phyloP scores from a whole-genome alignment of 2,113 vertebrate species.

The Nipponia nippon region DNA sequence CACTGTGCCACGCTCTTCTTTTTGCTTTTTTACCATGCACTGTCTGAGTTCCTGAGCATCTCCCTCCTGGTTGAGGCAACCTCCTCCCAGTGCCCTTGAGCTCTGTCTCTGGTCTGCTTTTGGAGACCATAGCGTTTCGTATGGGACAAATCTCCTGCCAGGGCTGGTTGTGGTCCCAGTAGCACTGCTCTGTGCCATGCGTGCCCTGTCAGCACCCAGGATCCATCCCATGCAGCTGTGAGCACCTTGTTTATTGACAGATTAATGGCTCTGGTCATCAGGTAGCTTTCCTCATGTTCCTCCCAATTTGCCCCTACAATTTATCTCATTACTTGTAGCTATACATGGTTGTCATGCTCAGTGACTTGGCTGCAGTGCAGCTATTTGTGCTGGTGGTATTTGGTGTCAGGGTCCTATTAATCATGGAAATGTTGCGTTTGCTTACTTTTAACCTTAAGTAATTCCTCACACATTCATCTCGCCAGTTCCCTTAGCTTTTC shows the following conservation, averaged over 20 bases:
- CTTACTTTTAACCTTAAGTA: background rate
- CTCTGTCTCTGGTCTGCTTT: background rate
- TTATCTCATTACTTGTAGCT: background rate
- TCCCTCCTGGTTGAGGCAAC: background rate
- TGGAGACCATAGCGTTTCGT: fast-evolving
- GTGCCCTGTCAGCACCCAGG: background rate
- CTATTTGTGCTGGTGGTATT: background rate
- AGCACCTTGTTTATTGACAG: background rate
- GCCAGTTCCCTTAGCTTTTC: background rate
- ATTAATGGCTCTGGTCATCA: background rate
- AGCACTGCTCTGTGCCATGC: background rate
- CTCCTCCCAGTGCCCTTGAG: background rate
- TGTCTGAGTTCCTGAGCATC: background rate
- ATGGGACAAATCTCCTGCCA: background rate
- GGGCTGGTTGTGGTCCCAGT: background rate
- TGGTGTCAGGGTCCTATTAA: background rate
- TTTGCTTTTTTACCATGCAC: background rate
- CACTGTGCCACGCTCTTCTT: fast-evolving
- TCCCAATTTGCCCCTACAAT: background rate
- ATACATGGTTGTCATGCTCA: background rate
- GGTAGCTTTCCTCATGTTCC: background rate
- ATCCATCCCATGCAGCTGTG: background rate
- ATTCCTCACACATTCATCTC: background rate
- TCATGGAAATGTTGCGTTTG: background rate
- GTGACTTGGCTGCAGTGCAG: background rate